A percentile compares a stretch with the other conserved stretches of the same genome.
Conservation (phyloP, 2,113 vertebrate species). For the Paradoxurus hermaphroditus region DNA sequence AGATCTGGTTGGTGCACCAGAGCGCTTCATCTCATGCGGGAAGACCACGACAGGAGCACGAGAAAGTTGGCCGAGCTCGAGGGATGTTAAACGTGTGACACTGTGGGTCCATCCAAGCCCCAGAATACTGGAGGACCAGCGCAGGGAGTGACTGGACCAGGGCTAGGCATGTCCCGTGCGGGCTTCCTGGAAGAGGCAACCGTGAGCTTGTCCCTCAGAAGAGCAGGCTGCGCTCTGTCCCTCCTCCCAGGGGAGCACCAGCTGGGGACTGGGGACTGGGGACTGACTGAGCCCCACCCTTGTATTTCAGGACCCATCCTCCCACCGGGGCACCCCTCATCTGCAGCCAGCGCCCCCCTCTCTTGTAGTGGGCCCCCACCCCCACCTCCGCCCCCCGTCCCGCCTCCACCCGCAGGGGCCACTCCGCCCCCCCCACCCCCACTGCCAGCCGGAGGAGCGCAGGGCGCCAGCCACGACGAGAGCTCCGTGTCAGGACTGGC, state of each 20-base stretch:
- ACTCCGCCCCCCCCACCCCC: conserved; percentile 90
- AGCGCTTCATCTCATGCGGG: background rate
- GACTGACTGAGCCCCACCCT: background rate
- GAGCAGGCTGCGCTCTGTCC: background rate
- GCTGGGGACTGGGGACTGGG: background rate
- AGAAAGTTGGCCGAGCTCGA: background rate
- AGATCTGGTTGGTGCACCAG: fast-evolving
- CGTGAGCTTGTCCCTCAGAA: background rate
- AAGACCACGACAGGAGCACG: background rate
- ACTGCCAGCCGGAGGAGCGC: conserved; percentile 86
- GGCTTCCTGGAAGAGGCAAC: background rate
- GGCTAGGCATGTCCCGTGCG: fast-evolving
- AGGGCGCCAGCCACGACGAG: conserved; percentile 85
- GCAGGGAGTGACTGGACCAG: fast-evolving
- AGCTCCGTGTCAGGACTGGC: conserved; percentile 92
- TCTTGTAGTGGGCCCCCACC: conserved; percentile 89
- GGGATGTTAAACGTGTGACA: fast-evolving
- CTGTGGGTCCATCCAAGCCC: background rate
- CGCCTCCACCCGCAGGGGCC: conserved; percentile 89
- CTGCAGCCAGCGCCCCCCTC: conserved; percentile 83
- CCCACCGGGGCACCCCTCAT: conserved; percentile 91
- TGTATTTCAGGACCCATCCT: conserved; percentile 89
- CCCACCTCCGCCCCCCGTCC: conserved; percentile 93
- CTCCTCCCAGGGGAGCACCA: fast-evolving
- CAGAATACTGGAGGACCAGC: background rate